Conservation (phyloP, 2,888 invertebrate species). For the Leucoma salicis region DNA sequence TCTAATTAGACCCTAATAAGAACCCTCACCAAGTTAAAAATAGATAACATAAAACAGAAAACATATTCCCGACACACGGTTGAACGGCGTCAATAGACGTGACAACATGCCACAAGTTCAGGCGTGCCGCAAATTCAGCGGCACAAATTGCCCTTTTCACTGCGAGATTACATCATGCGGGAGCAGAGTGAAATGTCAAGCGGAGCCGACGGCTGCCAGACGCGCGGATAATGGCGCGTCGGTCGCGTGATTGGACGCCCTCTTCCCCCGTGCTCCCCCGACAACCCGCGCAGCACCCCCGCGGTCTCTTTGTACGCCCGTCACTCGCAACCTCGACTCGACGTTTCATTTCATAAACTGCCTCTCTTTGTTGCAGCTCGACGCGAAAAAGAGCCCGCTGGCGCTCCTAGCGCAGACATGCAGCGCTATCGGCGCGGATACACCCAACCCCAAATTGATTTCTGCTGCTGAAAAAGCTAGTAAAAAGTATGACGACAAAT, state of each 20-base stretch:
- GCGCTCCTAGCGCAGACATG: constrained; percentile 98
- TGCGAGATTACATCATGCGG: constrained; percentile 83
- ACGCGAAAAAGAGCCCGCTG: constrained; percentile 98
- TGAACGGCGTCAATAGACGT: constrained; percentile 59
- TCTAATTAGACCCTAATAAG: constrained; percentile 37
- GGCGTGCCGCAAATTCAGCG: constrained; percentile 80
- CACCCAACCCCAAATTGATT: constrained; percentile 89
- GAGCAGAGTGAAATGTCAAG: constrained; percentile 82
- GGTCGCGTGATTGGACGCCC: constrained; percentile 80
- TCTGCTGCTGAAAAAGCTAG: constrained; percentile 88
- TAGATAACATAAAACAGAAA: constrained; percentile 31
- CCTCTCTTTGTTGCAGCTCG: constrained; percentile 90
- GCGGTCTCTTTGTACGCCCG: constrained; percentile 75
- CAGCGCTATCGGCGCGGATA: constrained; percentile 97
- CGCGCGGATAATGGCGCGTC: constrained; percentile 82
- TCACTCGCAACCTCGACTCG: constrained; percentile 76
- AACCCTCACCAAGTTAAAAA: constrained; percentile 14
- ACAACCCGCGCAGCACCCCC: constrained; percentile 46
- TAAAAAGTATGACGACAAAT: constrained; percentile 85
- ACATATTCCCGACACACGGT: constrained; percentile 37
- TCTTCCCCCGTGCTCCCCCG: constrained; percentile 49
- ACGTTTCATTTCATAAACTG: constrained; percentile 78
- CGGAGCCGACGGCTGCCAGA: constrained; percentile 81
- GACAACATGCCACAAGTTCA: constrained; percentile 74
- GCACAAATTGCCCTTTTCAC: constrained; percentile 83